These are phyloP conservation scores for Bombus terrestris DNA, from an alignment of 1,140 invertebrate species.

Conservation along the genomic window DNA sequence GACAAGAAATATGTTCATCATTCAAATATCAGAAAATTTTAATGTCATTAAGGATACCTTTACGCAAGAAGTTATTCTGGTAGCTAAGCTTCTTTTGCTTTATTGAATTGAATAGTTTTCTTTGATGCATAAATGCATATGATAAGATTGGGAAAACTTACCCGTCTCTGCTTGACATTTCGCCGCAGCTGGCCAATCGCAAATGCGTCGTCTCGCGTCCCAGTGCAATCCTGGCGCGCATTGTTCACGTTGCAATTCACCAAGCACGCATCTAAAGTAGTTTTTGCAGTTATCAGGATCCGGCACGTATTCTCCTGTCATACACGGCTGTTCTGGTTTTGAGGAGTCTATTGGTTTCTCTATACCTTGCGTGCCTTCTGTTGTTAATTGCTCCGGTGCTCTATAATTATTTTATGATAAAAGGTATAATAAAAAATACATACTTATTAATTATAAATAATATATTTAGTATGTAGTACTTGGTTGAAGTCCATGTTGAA, in stretches of 20 bases:
- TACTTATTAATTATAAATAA: background rate
- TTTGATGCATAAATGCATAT: background rate
- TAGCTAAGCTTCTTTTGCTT: background rate
- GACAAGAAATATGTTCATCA: background rate
- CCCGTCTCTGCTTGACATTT: slow-evolving; percentile 84
- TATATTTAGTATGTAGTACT: background rate
- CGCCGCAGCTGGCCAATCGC: slow-evolving; percentile 90
- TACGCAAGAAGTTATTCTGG: background rate
- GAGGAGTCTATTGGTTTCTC: background rate
- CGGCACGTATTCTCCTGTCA: slow-evolving; percentile 85
- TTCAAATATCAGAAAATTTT: background rate
- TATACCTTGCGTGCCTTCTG: slow-evolving; percentile 15
- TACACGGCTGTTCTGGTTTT: slow-evolving; percentile 81
- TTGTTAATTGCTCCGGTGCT: slow-evolving; percentile 17
- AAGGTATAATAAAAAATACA: background rate
- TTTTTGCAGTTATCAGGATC: slow-evolving; percentile 88
- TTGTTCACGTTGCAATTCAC: slow-evolving; percentile 86
- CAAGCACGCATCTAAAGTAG: slow-evolving; percentile 89
- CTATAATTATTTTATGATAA: background rate
- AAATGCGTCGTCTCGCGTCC: slow-evolving; percentile 86
- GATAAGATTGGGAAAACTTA: slow-evolving; percentile 35
- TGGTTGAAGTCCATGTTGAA: background rate
- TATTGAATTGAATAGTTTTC: background rate
- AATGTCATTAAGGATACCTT: too few species aligned
- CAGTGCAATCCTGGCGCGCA: slow-evolving; percentile 92